These are phyloP conservation scores for Ctena decussata DNA, from an alignment of 2,888 invertebrate species.

Conservation along the genomic window DNA sequence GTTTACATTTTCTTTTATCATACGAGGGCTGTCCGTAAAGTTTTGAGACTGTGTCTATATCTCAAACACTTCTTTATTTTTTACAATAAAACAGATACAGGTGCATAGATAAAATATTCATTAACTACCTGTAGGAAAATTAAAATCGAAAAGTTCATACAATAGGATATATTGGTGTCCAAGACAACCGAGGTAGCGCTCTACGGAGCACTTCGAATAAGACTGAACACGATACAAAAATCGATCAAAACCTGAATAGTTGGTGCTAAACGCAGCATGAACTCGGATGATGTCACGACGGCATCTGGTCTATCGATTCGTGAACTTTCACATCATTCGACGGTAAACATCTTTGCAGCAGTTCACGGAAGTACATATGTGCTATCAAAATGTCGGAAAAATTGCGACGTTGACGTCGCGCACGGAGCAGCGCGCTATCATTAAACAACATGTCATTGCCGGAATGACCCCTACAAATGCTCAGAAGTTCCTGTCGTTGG, in stretches of 20 bases:
- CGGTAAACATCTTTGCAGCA: background rate
- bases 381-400: background rate
- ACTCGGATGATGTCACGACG: background rate
- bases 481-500: background rate
- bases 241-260: too few species aligned
- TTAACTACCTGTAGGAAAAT: too few species aligned
- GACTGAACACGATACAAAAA: background rate
- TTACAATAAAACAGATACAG: too few species aligned
- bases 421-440: background rate
- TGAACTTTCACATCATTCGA: background rate
- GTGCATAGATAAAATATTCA: too few species aligned
- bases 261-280: background rate
- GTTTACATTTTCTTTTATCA: too few species aligned
- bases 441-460: background rate
- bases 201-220: background rate
- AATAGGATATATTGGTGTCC: background rate
- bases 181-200: background rate
- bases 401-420: background rate
- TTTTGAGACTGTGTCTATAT: too few species aligned
- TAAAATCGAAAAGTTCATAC: too few species aligned
- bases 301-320: background rate
- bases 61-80: too few species aligned
- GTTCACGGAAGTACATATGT: background rate
- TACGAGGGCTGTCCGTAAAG: too few species aligned
- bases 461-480: background rate